These are phyloP conservation scores for Thymelicus acteon DNA, from an alignment of 2,888 invertebrate species.

Conservation along the genomic window DNA sequence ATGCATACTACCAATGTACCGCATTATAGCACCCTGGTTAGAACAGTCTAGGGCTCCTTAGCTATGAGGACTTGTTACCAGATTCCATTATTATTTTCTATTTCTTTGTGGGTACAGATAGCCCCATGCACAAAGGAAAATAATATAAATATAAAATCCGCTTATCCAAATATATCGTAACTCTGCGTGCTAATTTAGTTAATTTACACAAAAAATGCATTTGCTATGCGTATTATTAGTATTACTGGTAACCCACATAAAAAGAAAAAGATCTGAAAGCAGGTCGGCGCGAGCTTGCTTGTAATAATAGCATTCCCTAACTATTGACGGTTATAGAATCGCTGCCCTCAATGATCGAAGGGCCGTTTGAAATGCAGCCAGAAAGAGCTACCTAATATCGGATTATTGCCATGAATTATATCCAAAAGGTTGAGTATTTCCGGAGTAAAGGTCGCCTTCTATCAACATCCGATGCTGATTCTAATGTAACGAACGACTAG, in stretches of 20 bases:
- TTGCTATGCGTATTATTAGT: not conserved
- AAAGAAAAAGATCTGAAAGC: conserved; percentile 8
- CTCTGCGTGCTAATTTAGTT: not conserved
- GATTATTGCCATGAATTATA: conserved; percentile 16
- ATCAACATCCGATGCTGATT: conserved; percentile 17
- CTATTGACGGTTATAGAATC: conserved; percentile 43
- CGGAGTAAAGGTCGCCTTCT: conserved; percentile 27
- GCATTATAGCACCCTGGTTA: too few relatives aligned
- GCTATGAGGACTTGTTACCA: too few relatives aligned
- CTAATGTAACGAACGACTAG: not conserved
- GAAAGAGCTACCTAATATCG: conserved; percentile 33
- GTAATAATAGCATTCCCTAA: conserved; percentile 30
- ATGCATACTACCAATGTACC: not conserved
- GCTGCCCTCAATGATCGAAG: conserved; percentile 40
- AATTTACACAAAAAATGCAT: not conserved
- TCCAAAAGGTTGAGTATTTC: conserved; percentile 27
- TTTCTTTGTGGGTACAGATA: too few relatives aligned
- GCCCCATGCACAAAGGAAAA: too few relatives aligned
- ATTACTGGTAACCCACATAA: conserved; percentile 2
- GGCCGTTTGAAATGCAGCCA: conserved; percentile 40
- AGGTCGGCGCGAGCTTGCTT: conserved; percentile 12
- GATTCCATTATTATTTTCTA: too few relatives aligned
- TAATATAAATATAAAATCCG: too few relatives aligned
- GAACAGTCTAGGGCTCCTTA: too few relatives aligned
- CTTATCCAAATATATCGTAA: too few relatives aligned